Base-by-base conservation (phyloP, 2,113 vertebrate species). In the Lethenteron reissneri region DNA sequence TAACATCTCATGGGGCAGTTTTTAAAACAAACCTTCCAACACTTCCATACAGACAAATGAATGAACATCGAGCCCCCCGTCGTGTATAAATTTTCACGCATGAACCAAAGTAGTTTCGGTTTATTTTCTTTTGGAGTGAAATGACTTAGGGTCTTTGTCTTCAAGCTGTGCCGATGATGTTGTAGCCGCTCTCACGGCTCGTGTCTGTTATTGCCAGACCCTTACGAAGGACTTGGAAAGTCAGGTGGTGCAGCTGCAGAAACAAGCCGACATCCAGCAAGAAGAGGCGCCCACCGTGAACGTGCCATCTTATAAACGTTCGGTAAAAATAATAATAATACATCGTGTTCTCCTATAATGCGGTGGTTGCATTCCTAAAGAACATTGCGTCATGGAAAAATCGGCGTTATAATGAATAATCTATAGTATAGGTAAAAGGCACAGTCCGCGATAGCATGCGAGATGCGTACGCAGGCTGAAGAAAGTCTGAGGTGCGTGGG, bases 201-300 rank as follows among this genome's bases (percentile, higher is more conserved):
- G 11, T n/a, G 58, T 69, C 59, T 73, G 57, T 77, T 2, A 72
- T 74, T 12, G 62, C 75, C 72, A 99, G 92, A 87, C 97, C 59
- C 78, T 99, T 76, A 95, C 90, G 7, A 79, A 83, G 75, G 94
- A 99, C 80, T 83, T 99, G 8, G 88, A 97, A 80, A 85, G 80
- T 69, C 86, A 92, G 56, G 92, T 85, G 68, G 85, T 84, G 56
- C 86, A 91, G 78, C 79, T 99, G 71, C 84, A 91, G 75, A 83
- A 78, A 25, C 83, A 85, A 72, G 90, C 89, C 58, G 90, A 87
- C 14, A 77, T 99, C 57, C 81, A 84, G 1, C 77, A 75, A 71
- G 78, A 81, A 2, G 78, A 84, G 15, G 78, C 86, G 0, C 83
- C 92, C 2, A 82, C 95, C 76, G 86, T 92, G 73, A 88, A 84